phyloP scores from a whole-genome alignment of 2,113 vertebrate genomes.

The Aldabrachelys gigantea region DNA sequence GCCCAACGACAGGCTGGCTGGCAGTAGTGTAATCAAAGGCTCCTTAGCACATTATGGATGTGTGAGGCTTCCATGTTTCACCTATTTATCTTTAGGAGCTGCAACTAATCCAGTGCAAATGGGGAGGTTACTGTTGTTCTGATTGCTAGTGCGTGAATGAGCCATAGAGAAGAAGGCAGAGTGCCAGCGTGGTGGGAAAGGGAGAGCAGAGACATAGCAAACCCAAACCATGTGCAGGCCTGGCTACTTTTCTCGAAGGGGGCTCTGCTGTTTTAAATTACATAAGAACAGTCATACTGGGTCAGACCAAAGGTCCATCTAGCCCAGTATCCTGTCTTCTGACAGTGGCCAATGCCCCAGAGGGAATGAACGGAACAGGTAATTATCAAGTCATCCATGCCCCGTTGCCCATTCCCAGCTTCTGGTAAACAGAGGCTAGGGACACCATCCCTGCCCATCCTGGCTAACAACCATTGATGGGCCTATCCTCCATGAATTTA shows the following conservation, averaged over 20 bases:
- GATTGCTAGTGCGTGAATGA: rapidly evolving
- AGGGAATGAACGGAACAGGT: too few relatives aligned
- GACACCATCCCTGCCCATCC: too few relatives aligned
- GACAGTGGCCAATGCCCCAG: too few relatives aligned
- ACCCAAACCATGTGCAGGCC: background rate
- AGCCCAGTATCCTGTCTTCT: too few relatives aligned
- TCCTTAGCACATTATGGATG: background rate
- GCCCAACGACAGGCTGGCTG: background rate
- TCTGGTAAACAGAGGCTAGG: too few relatives aligned
- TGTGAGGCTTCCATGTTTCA: rapidly evolving
- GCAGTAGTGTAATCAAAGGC: background rate
- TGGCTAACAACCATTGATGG: too few relatives aligned
- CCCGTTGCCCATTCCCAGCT: too few relatives aligned
- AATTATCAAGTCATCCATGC: too few relatives aligned
- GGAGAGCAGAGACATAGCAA: background rate
- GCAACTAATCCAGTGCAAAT: background rate
- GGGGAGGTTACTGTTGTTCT: rapidly evolving
- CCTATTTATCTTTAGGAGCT: rapidly evolving
- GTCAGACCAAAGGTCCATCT: too few relatives aligned
- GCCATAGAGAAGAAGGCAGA: background rate
- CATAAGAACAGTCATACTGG: too few relatives aligned
- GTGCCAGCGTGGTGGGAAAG: rapidly evolving
- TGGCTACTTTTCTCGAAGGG: background rate
- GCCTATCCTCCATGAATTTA: too few relatives aligned
- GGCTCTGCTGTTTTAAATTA: background rate